Evolutionary conservation across 2,113 vertebrate genomes (phyloP).

Genomic region (Triplophysa tibetana): DNA sequence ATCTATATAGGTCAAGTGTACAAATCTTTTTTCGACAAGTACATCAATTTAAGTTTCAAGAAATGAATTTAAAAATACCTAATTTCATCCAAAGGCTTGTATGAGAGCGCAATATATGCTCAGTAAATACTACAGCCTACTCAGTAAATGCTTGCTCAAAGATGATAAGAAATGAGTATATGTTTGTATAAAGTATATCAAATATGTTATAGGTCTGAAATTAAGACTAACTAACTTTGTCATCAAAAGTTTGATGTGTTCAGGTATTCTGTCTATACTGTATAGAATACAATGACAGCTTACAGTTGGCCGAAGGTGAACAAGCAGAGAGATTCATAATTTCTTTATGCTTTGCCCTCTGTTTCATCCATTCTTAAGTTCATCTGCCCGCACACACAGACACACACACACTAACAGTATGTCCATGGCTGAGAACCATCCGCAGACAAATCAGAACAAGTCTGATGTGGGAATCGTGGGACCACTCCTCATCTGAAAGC

Average conservation of each 20-base stretch:
- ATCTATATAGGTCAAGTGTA: too few species aligned
- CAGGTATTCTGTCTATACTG: not conserved
- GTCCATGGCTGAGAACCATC: conserved; percentile 46
- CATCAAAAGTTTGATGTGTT: not conserved
- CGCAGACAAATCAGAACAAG: conserved; percentile 58
- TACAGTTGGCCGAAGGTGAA: not conserved
- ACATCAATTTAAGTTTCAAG: too few species aligned
- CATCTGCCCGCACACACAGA: conserved; percentile 33
- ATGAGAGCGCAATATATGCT: too few species aligned
- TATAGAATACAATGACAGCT: not conserved
- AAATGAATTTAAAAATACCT: too few species aligned
- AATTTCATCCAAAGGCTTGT: too few species aligned
- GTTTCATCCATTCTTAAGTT: not conserved
- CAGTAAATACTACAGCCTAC: too few species aligned
- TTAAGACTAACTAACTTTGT: too few species aligned
- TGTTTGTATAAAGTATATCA: too few species aligned
- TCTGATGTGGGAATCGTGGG: conserved; percentile 41
- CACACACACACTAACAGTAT: conserved; percentile 38
- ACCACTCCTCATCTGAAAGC: conserved; percentile 38
- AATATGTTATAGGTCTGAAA: too few species aligned
- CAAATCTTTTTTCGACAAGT: too few species aligned
- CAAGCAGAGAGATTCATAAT: conserved; percentile 46
- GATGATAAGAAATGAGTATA: too few species aligned
- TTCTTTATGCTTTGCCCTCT: not conserved
- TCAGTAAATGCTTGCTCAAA: too few species aligned